Evolutionary conservation across 1,140 invertebrate genomes (phyloP).

Genomic region (Danaus plexippus): DNA sequence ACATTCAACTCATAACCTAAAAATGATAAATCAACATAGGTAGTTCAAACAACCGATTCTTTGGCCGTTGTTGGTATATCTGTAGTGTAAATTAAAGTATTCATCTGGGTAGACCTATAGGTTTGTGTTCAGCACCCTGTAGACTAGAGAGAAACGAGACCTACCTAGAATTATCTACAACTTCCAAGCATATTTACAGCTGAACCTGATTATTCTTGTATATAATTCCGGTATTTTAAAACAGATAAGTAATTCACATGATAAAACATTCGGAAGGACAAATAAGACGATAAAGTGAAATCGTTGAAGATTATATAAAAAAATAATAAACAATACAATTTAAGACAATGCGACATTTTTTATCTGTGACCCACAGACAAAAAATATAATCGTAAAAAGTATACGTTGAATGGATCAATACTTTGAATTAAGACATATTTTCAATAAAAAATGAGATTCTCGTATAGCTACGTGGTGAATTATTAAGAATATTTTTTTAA

Average conservation of each 20-base stretch:
- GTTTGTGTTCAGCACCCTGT: conserved; percentile 46
- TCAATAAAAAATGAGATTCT: too few relatives aligned
- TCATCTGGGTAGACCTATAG: conserved; percentile 26
- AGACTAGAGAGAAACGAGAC: conserved; percentile 51
- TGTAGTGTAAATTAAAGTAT: conserved; percentile 17
- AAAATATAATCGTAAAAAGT: too few relatives aligned
- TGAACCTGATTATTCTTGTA: conserved; percentile 12
- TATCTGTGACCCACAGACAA: too few relatives aligned
- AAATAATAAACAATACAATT: too few relatives aligned
- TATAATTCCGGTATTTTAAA: too few relatives aligned
- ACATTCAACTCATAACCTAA: conserved; percentile 7
- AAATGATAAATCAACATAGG: conserved; percentile 18
- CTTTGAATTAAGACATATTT: conserved; percentile 1
- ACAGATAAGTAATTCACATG: too few relatives aligned
- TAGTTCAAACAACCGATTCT: conserved; percentile 32
- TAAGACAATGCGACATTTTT: too few relatives aligned
- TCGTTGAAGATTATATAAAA: too few relatives aligned
- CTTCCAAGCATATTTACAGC: conserved; percentile 46
- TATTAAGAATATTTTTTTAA: too few relatives aligned
- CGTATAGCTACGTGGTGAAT: too few relatives aligned
- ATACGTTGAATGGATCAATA: not conserved
- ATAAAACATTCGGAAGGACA: too few relatives aligned
- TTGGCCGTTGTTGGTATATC: conserved; percentile 27
- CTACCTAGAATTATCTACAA: conserved; percentile 42
- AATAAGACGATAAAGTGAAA: too few relatives aligned